Percentiles rank a stretch among this genome's conserved stretches.
phyloP scores from a whole-genome alignment of 2,888 invertebrate genomes.

The Drepanosiphum platanoidis region DNA sequence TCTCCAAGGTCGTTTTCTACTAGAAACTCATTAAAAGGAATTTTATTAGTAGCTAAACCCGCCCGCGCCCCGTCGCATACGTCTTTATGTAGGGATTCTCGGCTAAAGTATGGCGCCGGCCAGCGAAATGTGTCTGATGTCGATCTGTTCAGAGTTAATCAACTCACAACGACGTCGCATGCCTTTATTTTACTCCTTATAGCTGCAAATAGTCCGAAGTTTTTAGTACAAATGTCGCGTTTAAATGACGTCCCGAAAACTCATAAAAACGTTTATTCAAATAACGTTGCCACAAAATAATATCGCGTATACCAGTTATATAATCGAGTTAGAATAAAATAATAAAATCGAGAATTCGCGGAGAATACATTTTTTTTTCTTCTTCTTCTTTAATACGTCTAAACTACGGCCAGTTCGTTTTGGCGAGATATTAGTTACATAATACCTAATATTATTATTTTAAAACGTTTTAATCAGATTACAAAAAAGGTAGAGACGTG shows the following conservation, averaged over 20 bases:
- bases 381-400: no score
- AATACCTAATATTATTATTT: no score
- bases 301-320: no score
- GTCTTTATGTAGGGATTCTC: conserved; percentile 4
- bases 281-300: no score
- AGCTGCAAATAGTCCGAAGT: not conserved
- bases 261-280: no score
- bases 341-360: no score
- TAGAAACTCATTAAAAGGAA: conserved; percentile 53
- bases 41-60: conserved; percentile 38
- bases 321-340: no score
- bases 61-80: not conserved
- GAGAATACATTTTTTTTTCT: no score
- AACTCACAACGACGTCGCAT: conserved; percentile 22
- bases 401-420: no score
- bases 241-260: not conserved
- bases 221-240: not conserved
- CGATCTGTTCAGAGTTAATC: conserved; percentile 48
- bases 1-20: conserved; percentile 36
- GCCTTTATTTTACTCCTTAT: not conserved
- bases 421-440: no score
- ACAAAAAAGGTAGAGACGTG: no score
- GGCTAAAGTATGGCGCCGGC: conserved; percentile 49
- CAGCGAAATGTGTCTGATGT: conserved; percentile 47
- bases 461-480: no score